Evolutionary conservation across 2,888 invertebrate genomes (phyloP).

Genomic region (Escarpia spicata): DNA sequence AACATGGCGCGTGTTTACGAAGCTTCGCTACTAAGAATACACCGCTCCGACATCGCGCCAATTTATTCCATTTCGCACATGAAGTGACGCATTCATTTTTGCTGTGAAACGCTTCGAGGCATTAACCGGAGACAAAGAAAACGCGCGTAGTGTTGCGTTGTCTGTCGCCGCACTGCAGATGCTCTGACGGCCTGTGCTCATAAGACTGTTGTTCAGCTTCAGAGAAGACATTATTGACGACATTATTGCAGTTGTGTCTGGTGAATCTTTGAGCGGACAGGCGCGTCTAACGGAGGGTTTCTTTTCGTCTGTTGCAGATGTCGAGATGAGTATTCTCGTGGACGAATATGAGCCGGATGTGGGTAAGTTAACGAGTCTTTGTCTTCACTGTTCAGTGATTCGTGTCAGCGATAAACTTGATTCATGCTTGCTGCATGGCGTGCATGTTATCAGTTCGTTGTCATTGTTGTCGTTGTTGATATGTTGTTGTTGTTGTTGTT

Average conservation of each 20-base stretch:
- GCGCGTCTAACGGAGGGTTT: neutral
- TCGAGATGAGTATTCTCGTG: neutral
- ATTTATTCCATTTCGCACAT: neutral
- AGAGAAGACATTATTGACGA: neutral
- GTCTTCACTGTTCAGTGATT: neutral
- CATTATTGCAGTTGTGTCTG: neutral
- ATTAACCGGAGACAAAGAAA: neutral
- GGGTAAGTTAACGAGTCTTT: neutral
- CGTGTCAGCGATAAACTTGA: neutral
- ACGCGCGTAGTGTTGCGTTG: neutral
- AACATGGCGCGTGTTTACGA: neutral
- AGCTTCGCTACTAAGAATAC: neutral
- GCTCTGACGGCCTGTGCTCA: neutral
- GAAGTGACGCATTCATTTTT: neutral
- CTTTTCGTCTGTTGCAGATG: conserved; percentile 3
- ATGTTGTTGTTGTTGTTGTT: too few species aligned
- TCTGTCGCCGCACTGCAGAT: neutral
- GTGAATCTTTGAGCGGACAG: neutral
- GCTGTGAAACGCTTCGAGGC: neutral
- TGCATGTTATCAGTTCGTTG: too few species aligned
- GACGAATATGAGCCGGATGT: neutral
- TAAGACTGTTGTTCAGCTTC: neutral
- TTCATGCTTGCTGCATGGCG: neutral
- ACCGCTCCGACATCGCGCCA: neutral
- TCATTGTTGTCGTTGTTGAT: too few species aligned